Conservation (phyloP, 1,140 invertebrate species). For the Oncopodura yosiiana region DNA sequence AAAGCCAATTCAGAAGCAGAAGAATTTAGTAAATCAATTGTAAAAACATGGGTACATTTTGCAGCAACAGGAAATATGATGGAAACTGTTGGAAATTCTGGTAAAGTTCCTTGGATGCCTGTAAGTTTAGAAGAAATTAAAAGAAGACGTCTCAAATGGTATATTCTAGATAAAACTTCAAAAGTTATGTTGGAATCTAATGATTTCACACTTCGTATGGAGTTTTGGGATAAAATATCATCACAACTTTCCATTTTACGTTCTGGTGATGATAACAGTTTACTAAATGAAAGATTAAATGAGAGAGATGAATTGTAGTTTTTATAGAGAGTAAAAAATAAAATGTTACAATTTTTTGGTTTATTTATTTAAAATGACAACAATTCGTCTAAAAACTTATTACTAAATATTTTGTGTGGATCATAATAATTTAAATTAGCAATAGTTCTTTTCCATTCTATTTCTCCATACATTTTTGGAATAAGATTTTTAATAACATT, state of each 20-base stretch:
- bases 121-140: conserved; percentile 17
- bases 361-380: no score
- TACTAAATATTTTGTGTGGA: conserved; percentile 7
- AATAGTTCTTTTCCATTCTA: conserved; percentile 14
- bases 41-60: conserved; percentile 18
- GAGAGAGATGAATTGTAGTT: no score
- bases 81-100: no score
- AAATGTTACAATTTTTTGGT: no score
- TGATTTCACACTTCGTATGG: conserved; percentile 10
- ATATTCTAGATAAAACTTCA: conserved; percentile 1
- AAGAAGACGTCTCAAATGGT: conserved; percentile 21
- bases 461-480: neutral
- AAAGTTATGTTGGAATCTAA: conserved; percentile 7
- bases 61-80: conserved; percentile 18
- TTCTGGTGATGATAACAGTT: neutral
- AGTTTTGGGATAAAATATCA: conserved; percentile 22
- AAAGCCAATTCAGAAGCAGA: conserved; percentile 1
- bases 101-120: conserved; percentile 19
- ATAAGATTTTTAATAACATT: conserved; percentile 1
- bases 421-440: conserved; percentile 11
- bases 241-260: neutral
- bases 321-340: no score
- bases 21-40: conserved; percentile 10
- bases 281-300: no score
- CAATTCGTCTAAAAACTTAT: conserved; percentile 1